These are phyloP conservation scores for Volucella inanis DNA, from an alignment of 2,888 invertebrate species.

Conservation along the genomic window DNA sequence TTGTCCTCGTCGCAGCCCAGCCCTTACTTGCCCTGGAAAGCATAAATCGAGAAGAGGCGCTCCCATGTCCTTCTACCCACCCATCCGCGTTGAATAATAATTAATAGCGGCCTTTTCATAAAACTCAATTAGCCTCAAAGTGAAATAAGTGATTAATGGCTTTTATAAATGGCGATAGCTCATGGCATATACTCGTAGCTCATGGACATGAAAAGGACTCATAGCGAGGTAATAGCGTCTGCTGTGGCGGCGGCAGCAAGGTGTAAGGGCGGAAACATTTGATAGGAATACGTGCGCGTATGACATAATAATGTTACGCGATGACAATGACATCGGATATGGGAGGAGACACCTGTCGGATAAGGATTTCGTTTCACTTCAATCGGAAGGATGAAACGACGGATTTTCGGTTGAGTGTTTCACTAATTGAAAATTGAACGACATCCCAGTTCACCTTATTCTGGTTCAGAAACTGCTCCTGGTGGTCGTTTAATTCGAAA, in stretches of 20 bases:
- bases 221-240: background rate
- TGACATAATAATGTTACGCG: slow-evolving; percentile 67
- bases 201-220: too few relatives aligned
- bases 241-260: background rate
- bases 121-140: slow-evolving; percentile 74
- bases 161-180: slow-evolving; percentile 43
- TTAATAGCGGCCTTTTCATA: slow-evolving; percentile 73
- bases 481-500: slow-evolving; percentile 56
- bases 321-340: slow-evolving; percentile 70
- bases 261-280: slow-evolving; percentile 4
- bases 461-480: background rate
- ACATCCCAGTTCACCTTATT: background rate
- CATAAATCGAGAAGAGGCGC: slow-evolving; percentile 14
- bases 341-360: slow-evolving; percentile 54
- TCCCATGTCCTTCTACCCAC: slow-evolving; percentile 22
- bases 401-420: slow-evolving; percentile 65
- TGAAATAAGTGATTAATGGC: slow-evolving; percentile 73
- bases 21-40: slow-evolving; percentile 18
- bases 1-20: background rate
- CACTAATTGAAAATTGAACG: slow-evolving; percentile 65
- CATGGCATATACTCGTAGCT: slow-evolving; percentile 6
- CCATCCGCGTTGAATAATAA: slow-evolving; percentile 46
- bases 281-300: slow-evolving; percentile 44
- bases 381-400: slow-evolving; percentile 50
- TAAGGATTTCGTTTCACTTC: slow-evolving; percentile 65